Evolutionary conservation across 1,140 invertebrate genomes (phyloP).

Genomic region (Brachionus manjavacas): DNA sequence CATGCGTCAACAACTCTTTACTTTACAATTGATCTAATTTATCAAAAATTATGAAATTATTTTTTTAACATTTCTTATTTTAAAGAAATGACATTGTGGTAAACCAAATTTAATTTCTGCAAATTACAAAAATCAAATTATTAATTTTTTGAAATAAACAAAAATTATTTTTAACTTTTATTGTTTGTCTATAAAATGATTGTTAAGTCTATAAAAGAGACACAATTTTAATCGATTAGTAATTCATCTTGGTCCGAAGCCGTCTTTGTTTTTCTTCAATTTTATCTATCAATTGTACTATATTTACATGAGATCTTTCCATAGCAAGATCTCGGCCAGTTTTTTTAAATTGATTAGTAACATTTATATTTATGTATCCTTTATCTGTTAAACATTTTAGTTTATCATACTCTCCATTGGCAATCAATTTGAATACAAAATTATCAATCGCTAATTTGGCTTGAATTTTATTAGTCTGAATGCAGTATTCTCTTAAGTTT

Average conservation of each 20-base stretch:
- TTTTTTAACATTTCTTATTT: too few relatives aligned
- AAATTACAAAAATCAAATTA: too few relatives aligned
- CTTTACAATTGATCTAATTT: too few relatives aligned
- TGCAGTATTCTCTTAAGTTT: constrained; percentile 40
- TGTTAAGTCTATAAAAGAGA: not conserved
- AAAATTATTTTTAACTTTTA: too few relatives aligned
- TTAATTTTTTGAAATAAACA: too few relatives aligned
- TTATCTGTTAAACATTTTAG: constrained; percentile 16
- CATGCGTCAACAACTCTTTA: too few relatives aligned
- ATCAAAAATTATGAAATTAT: too few relatives aligned
- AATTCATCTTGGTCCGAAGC: constrained; percentile 41
- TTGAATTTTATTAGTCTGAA: constrained; percentile 41
- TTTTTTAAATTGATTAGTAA: constrained; percentile 13
- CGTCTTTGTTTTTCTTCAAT: constrained; percentile 8
- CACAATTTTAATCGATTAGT: not conserved
- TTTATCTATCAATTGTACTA: constrained; percentile 42
- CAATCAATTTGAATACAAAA: constrained; percentile 11
- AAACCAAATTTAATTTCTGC: too few relatives aligned
- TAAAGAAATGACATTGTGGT: too few relatives aligned
- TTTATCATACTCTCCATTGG: constrained; percentile 19
- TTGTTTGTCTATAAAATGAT: not conserved
- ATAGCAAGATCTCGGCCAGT: constrained; percentile 26
- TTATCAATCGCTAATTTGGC: constrained; percentile 35
- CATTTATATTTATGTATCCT: constrained; percentile 36
- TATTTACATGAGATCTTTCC: constrained; percentile 33